Conservation (phyloP, 2,888 invertebrate genomes). For the Hydroisotoma schaefferi region DNA sequence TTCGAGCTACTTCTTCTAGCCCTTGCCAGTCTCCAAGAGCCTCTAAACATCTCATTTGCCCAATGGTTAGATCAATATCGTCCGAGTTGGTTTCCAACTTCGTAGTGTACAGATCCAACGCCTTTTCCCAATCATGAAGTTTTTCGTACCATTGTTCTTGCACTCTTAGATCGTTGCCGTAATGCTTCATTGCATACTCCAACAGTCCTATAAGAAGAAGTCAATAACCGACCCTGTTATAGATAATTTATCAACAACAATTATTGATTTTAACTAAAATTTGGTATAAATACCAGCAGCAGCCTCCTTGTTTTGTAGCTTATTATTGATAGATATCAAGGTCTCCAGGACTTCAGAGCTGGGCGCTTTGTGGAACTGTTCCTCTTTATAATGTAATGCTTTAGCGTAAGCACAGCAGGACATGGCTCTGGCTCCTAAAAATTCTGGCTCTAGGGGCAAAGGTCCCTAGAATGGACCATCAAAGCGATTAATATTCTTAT, state of each 20-base stretch:
- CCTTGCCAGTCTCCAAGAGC: constrained; percentile 91
- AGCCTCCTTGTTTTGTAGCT: constrained; percentile 96
- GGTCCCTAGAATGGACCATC: constrained; percentile 63
- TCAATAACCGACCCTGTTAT: not conserved
- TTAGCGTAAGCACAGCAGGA: constrained; percentile 82
- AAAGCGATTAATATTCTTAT: not conserved
- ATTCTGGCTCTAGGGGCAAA: constrained; percentile 78
- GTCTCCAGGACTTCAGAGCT: constrained; percentile 87
- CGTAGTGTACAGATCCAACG: constrained; percentile 78
- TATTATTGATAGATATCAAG: constrained; percentile 94
- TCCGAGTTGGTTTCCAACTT: constrained; percentile 61
- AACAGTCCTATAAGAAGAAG: constrained; percentile 57
- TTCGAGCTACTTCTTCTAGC: constrained; percentile 73
- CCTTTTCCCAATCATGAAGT: constrained; percentile 97
- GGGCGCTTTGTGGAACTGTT: constrained; percentile 81
- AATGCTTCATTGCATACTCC: constrained; percentile 80
- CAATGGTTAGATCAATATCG: constrained; percentile 77
- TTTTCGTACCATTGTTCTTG: constrained; percentile 98
- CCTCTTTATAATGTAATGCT: constrained; percentile 84
- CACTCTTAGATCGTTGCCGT: constrained; percentile 62
- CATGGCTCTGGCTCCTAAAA: constrained; percentile 91
- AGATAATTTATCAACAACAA: no score
- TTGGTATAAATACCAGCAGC: constrained; percentile 88
- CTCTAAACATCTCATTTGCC: constrained; percentile 93
- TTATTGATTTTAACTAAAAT: not conserved